Evolutionary conservation across 2,797 vertebrate genomes (phyloP).

Genomic region (Gambusia yucatana): DNA sequence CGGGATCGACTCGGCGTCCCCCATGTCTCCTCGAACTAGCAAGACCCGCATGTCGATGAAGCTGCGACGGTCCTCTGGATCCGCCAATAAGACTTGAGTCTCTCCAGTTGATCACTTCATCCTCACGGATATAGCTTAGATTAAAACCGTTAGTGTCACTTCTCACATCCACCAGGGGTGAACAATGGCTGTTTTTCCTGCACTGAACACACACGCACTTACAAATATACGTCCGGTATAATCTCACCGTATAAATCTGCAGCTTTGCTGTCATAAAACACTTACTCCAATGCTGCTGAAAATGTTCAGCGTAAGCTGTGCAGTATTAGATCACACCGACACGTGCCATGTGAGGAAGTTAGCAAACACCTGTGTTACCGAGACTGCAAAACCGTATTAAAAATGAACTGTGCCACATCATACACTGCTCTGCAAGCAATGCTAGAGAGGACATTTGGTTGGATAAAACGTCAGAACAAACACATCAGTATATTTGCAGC

Average conservation of each 20-base stretch:
- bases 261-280: slow-evolving; percentile 29
- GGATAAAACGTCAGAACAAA: slow-evolving; percentile 9
- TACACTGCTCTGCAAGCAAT: background rate
- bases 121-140: slow-evolving; percentile 1
- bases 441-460: background rate
- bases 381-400: slow-evolving; percentile 17
- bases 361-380: slow-evolving; percentile 21
- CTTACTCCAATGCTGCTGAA: slow-evolving; percentile 5
- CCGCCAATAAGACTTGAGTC: slow-evolving; percentile 93
- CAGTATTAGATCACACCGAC: slow-evolving; percentile 43
- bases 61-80: slow-evolving; percentile 95
- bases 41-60: slow-evolving; percentile 99
- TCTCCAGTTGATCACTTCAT: background rate
- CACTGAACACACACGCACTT: slow-evolving; percentile 5
- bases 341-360: slow-evolving; percentile 44
- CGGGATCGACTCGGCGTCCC: slow-evolving; percentile 92
- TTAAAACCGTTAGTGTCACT: background rate
- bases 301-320: slow-evolving; percentile 10
- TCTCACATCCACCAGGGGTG: background rate
- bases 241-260: slow-evolving; percentile 29
- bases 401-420: slow-evolving; percentile 16
- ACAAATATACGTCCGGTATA: slow-evolving; percentile 13
- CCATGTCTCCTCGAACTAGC: slow-evolving; percentile 98
- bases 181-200: slow-evolving; percentile 1
- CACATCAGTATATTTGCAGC: background rate